phyloP scores from a whole-genome alignment of 2,888 invertebrate genomes.

The Helobdella robusta region DNA sequence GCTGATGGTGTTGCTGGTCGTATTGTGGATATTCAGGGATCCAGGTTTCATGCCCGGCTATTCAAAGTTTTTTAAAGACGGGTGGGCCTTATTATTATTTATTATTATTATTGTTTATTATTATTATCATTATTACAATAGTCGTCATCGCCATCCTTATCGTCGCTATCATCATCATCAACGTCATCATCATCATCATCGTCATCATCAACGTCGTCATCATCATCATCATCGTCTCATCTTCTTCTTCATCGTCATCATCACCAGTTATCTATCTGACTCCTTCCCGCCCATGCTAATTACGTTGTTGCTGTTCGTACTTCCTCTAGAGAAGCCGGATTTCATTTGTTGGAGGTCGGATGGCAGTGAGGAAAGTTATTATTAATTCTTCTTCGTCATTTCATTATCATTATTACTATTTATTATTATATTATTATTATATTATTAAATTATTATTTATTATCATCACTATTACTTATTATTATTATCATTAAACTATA shows the following conservation, averaged over 20 bases:
- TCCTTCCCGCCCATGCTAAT: slow-evolving; percentile 28
- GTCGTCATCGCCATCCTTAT: no score
- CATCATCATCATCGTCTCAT: slow-evolving; percentile 9
- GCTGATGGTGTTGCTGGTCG: slow-evolving; percentile 13
- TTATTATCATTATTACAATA: no score
- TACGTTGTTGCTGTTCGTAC: slow-evolving; percentile 23
- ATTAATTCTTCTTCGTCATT: not conserved
- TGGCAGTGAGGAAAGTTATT: not conserved
- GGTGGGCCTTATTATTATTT: no score
- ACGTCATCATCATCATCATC: not conserved
- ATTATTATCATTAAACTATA: no score
- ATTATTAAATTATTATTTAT: no score
- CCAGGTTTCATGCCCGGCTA: slow-evolving; percentile 27
- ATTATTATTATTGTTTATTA: no score
- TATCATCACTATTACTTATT: no score
- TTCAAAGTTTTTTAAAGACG: slow-evolving; percentile 19
- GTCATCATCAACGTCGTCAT: slow-evolving; percentile 5
- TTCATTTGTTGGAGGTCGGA: slow-evolving; percentile 16
- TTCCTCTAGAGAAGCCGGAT: slow-evolving; percentile 22
- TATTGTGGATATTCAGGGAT: slow-evolving; percentile 25
- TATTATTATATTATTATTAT: no score
- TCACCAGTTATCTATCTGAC: slow-evolving; percentile 25
- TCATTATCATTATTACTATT: no score
- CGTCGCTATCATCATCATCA: no score
- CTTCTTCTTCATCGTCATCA: not conserved